Percentiles rank a stretch among this genome's conserved stretches.
phyloP scores from a whole-genome alignment of 2,113 vertebrate genomes.

The Vidua macroura region DNA sequence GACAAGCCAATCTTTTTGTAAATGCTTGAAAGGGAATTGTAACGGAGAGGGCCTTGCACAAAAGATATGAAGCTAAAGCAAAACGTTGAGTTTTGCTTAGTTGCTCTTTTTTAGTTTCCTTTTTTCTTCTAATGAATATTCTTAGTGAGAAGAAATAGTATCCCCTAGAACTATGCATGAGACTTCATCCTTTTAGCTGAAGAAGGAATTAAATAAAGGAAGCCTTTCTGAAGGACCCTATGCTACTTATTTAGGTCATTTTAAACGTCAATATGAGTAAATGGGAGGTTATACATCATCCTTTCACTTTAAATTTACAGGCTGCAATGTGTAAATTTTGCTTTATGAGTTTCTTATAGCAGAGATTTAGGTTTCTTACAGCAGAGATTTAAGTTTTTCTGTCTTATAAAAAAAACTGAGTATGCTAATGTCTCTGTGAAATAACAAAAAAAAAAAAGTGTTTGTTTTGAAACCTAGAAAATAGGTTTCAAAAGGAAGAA shows the following conservation, averaged over 20 bases:
- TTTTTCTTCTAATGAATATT: slow-evolving; percentile 6
- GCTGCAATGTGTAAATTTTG: not conserved
- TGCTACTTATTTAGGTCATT: not conserved
- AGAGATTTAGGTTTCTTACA: not conserved
- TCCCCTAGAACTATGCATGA: not conserved
- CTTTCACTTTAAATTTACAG: not conserved
- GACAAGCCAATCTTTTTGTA: not conserved
- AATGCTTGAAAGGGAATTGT: not conserved
- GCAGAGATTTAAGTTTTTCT: not conserved
- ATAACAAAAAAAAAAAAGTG: not conserved
- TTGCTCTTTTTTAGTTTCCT: not conserved
- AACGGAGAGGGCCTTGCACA: not conserved
- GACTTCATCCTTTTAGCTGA: not conserved
- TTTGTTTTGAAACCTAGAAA: not conserved
- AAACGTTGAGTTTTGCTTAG: not conserved
- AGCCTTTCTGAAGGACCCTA: not conserved
- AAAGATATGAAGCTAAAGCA: not conserved
- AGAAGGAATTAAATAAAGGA: not conserved
- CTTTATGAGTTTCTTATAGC: not conserved
- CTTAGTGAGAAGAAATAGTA: not conserved
- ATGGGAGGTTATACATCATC: not conserved
- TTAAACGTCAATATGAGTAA: not conserved
- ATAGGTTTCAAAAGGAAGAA: not conserved
- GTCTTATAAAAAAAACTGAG: not conserved
- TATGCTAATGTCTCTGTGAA: not conserved